Conservation (phyloP, 1,140 invertebrate species). For the Papilio helenus region DNA sequence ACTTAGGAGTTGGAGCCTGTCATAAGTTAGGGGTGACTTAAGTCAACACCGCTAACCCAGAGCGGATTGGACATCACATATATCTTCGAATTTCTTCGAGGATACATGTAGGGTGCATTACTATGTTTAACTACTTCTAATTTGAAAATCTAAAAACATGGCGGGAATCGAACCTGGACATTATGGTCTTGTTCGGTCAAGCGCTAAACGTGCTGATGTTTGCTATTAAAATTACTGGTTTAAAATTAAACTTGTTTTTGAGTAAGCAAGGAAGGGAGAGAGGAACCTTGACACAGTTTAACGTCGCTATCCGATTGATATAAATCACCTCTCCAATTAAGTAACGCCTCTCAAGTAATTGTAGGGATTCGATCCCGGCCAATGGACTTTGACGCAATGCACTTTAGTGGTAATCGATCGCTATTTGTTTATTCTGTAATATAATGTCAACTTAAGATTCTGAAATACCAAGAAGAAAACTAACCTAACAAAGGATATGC, state of each 20-base stretch:
- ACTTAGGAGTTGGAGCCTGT: no score
- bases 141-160: no score
- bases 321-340: slow-evolving; percentile 23
- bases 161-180: no score
- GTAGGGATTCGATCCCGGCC: slow-evolving; percentile 9
- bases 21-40: no score
- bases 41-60: no score
- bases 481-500: not conserved
- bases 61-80: no score
- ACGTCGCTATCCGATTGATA: not conserved
- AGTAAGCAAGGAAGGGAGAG: slow-evolving; percentile 2
- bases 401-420: not conserved
- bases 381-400: slow-evolving; percentile 13
- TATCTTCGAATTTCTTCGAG: no score
- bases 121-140: no score
- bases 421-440: not conserved
- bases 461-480: not conserved
- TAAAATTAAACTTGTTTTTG: not conserved
- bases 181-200: no score
- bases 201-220: not conserved
- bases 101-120: no score
- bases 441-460: not conserved
- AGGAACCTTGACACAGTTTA: slow-evolving; percentile 14
- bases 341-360: slow-evolving; percentile 23
- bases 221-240: not conserved